Evolutionary conservation across 2,113 vertebrate genomes (phyloP).

Genomic region (Hyperoodon ampullatus): DNA sequence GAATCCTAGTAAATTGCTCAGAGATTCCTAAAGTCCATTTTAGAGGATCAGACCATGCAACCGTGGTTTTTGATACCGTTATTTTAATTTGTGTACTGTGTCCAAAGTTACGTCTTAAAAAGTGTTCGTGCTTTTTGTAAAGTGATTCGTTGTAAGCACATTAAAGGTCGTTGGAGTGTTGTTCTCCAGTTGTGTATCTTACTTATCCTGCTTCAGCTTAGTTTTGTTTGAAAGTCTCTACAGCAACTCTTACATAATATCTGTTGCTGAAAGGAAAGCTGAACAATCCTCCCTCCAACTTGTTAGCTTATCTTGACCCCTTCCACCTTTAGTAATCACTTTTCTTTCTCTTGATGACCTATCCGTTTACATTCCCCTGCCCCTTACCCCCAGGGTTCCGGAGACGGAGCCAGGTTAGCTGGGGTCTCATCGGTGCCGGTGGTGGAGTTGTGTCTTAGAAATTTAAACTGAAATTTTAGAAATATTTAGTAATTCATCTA

Average conservation of each 20-base stretch:
- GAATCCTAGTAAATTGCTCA: not conserved
- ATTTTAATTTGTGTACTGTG: not conserved
- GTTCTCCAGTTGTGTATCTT: not conserved
- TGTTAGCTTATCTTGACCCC: not conserved
- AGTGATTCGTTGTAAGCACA: not conserved
- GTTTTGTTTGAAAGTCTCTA: slow-evolving; percentile 32
- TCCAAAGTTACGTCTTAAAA: not conserved
- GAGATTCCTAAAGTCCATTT: not conserved
- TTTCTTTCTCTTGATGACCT: not conserved
- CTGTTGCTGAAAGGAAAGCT: not conserved
- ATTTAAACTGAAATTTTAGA: not conserved
- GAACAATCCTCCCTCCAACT: not conserved
- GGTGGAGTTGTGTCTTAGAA: not conserved
- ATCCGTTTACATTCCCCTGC: not conserved
- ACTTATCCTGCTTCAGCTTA: not conserved
- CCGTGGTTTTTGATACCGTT: not conserved
- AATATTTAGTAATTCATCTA: not conserved
- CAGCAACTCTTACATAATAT: not conserved
- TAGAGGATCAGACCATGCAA: not conserved
- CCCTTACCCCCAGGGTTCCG: too few species aligned
- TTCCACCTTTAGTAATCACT: not conserved
- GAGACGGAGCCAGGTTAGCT: not conserved
- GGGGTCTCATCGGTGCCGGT: not conserved
- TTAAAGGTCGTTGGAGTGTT: not conserved
- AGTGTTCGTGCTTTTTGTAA: not conserved